Conservation (phyloP, 2,888 invertebrate genomes). For the Microplitis deprimator region DNA sequence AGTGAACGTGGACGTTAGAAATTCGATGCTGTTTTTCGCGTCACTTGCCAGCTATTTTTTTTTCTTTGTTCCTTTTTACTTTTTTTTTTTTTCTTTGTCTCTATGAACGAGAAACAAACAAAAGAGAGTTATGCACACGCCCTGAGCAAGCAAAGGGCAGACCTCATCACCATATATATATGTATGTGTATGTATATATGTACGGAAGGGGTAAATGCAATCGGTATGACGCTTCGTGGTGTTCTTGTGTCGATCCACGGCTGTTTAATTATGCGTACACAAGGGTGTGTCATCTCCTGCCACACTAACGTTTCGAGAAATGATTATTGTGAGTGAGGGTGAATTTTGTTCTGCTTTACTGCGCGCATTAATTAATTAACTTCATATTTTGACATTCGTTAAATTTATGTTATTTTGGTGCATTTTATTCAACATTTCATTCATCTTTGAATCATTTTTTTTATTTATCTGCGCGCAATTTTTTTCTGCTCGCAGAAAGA, state of each 20-base stretch:
- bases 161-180: constrained; percentile 32
- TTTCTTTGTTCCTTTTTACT: constrained; percentile 1
- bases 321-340: constrained; percentile 28
- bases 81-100: constrained; percentile 46
- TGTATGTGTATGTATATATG: constrained; percentile 32
- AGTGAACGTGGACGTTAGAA: constrained; percentile 37
- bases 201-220: constrained; percentile 48
- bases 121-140: constrained; percentile 58
- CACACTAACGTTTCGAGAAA: constrained; percentile 36
- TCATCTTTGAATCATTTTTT: background rate
- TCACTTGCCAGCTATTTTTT: constrained; percentile 10
- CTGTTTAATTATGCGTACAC: constrained; percentile 58
- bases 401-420: background rate
- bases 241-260: constrained; percentile 47
- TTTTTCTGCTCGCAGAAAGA: background rate
- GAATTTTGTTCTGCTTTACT: background rate
- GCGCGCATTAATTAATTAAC: background rate
- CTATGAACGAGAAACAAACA: constrained; percentile 55
- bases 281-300: constrained; percentile 51
- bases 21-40: constrained; percentile 33
- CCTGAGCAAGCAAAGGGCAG: constrained; percentile 59
- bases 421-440: background rate
- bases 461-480: background rate
- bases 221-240: constrained; percentile 44
- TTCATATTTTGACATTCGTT: background rate